These are phyloP conservation scores for Blastomussa wellsi DNA, from an alignment of 92 coral and sea anemone species.

Conservation along the genomic window DNA sequence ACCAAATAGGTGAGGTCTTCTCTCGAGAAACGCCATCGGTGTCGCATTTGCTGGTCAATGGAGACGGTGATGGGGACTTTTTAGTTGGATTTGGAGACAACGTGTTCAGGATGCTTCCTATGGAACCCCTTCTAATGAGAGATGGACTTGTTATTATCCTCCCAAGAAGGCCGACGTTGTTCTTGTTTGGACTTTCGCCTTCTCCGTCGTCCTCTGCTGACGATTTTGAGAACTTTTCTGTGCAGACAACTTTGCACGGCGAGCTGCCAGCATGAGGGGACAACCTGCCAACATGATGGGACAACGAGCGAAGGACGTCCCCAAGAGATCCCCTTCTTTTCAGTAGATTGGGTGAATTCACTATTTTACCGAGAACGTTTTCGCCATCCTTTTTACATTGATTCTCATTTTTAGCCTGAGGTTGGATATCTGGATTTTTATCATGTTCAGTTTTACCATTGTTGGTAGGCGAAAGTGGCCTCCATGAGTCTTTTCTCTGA, in stretches of 20 bases:
- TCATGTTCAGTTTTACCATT: neutral
- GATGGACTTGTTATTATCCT: constrained; percentile 29
- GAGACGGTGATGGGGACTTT: neutral
- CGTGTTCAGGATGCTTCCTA: constrained; percentile 35
- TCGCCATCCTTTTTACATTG: neutral
- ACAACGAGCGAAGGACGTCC: neutral
- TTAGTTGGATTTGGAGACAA: constrained; percentile 21
- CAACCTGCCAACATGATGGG: neutral
- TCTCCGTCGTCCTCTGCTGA: neutral
- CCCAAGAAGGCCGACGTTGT: constrained; percentile 1
- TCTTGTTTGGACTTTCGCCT: neutral
- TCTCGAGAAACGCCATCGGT: neutral
- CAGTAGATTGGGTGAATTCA: neutral
- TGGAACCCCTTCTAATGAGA: constrained; percentile 36
- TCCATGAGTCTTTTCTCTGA: neutral
- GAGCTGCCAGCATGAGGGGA: neutral
- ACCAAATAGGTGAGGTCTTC: neutral
- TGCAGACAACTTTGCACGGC: neutral
- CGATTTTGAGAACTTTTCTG: neutral
- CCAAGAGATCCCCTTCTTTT: constrained; percentile 18
- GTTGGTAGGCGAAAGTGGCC: neutral
- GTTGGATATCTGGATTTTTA: neutral
- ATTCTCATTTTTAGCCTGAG: neutral
- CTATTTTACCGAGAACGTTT: neutral
- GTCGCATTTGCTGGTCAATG: neutral